phyloP scores from a whole-genome alignment of 2,888 invertebrate species.

The Altica lythri region DNA sequence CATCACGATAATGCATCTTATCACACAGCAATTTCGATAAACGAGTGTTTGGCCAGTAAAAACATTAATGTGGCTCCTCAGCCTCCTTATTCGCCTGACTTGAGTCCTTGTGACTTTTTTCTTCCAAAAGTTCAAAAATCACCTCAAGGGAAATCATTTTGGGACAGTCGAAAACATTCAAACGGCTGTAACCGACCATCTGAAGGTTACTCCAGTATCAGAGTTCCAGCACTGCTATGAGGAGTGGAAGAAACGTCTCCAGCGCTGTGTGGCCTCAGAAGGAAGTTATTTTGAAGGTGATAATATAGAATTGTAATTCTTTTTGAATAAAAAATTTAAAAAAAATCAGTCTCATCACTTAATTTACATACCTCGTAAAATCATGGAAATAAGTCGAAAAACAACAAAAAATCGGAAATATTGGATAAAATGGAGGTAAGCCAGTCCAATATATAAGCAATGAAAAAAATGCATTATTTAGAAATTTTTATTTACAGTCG shows the following conservation, averaged over 20 bases:
- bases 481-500: too few species aligned
- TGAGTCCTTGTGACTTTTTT: constrained; percentile 18
- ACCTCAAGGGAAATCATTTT: constrained; percentile 38
- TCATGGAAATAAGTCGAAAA: too few species aligned
- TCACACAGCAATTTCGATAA: too few species aligned
- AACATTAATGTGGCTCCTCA: constrained; percentile 11
- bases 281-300: constrained; percentile 18
- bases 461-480: too few species aligned
- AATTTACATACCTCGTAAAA: constrained; percentile 3
- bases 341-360: constrained; percentile 17
- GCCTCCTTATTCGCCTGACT: constrained; percentile 14
- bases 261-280: constrained; percentile 1
- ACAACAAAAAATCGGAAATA: too few species aligned
- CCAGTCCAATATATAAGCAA: too few species aligned
- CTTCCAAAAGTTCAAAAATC: constrained; percentile 3
- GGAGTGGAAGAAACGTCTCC: constrained; percentile 34
- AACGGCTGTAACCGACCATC: too few species aligned
- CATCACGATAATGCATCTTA: constrained; percentile 2
- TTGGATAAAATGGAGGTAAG: too few species aligned
- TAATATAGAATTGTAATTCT: constrained; percentile 8
- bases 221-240: constrained; percentile 32
- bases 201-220: constrained; percentile 14
- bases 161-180: constrained; percentile 38
- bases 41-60: constrained; percentile 19
- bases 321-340: constrained; percentile 14